A percentile compares a stretch with the other conserved stretches of the same genome.
Evolutionary conservation across 2,888 invertebrate genomes (phyloP).

Genomic region (Acronicta psi): DNA sequence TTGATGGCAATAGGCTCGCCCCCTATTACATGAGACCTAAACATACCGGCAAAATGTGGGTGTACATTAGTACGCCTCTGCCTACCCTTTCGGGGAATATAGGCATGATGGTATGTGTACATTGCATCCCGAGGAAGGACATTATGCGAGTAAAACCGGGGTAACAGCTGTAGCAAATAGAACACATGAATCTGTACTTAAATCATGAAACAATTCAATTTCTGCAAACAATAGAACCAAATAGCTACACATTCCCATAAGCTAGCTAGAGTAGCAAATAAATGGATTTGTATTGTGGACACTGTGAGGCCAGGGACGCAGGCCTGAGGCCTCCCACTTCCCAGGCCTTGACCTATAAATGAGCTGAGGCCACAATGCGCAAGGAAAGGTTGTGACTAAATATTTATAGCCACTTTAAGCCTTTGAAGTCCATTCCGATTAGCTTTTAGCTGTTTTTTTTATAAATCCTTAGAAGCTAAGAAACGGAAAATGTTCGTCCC

Average conservation of each 20-base stretch:
- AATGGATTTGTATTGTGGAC: constrained; percentile 39
- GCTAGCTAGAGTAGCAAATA: constrained; percentile 23
- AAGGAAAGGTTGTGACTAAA: constrained; percentile 29
- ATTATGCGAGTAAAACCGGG: no score
- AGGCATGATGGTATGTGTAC: no score
- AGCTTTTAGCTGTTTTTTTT: constrained; percentile 5
- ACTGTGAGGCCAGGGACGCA: constrained; percentile 49
- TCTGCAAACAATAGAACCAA: constrained; percentile 12
- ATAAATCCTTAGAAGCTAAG: no score
- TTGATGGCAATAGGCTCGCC: no score
- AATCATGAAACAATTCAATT: constrained; percentile 18
- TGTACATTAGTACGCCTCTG: no score
- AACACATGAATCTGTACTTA: not conserved
- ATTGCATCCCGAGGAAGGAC: no score
- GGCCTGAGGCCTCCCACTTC: constrained; percentile 31
- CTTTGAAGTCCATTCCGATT: constrained; percentile 34
- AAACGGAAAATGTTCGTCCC: no score
- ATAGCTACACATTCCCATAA: constrained; percentile 4
- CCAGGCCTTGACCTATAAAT: constrained; percentile 52
- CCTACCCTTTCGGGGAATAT: no score
- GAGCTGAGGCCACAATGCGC: constrained; percentile 38
- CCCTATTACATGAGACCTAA: no score
- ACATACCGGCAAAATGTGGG: no score
- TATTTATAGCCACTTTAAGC: constrained; percentile 25
- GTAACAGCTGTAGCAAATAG: no score